Base-by-base conservation (phyloP, 2,888 invertebrate genomes). In the Sarcophaga variegata region DNA sequence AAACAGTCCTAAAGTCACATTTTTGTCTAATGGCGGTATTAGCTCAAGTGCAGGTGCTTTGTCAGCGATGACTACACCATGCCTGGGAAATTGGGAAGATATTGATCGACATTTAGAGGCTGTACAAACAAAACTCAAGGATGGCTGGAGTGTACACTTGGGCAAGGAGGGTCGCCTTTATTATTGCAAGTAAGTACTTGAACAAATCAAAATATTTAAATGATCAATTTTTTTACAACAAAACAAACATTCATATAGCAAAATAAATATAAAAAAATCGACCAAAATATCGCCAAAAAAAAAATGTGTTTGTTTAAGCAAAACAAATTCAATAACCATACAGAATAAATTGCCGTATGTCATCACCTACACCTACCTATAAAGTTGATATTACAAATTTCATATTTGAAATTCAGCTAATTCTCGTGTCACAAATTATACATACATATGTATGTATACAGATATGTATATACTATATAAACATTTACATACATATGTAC, bases 171-270 rank as follows among this genome's bases (percentile, higher is more conserved):
- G 97, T 88, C 95, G 97, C 90, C 95, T 97, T 86, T 98, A 97
- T 94, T 98, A 97, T 94, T 97, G 97, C 96, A 97, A 98, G 98
- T 98, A 94, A 96, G 97, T 95, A 45, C 47, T 54, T 3, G 1
- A 37, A 62, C 17, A 72, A 71, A 59, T 14, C 49, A 49, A 62
- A n/a, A 22, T 62, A n/a, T 62, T 20, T 62, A 62, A 49, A 14
- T 49, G 11, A 14, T 4, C 4, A 2, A 14, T 14, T 14, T 49
- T 37, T 37, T 37, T 37, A 37, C 11, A 49, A 49, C 17, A 10
- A 54, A 14, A 14, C 14, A 49, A 14, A 14, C 12, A 14, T 14
- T 4, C 14, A 4, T 54, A 54, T 14, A 54, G 12, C 12, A 54
- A 54, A 54, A 14, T 1, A 12, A 17, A 54, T 54, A 17, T 54